A percentile compares a stretch with the other conserved stretches of the same genome.
These are phyloP conservation scores for Scolopax mira DNA, from an alignment of 2,113 vertebrate species.

Conservation along the genomic window DNA sequence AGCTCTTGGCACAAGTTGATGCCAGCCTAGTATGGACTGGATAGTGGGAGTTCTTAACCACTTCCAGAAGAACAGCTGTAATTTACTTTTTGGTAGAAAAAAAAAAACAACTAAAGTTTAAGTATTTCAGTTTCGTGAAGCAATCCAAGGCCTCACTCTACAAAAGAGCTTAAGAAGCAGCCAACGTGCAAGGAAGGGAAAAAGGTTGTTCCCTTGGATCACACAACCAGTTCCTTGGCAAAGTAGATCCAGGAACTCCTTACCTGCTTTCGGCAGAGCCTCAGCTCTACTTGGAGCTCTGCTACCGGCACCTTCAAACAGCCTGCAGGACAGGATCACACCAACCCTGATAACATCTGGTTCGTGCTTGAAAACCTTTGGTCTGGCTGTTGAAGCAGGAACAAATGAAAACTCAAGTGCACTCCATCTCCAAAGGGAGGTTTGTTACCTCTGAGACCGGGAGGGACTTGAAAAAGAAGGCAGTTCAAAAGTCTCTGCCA, in stretches of 20 bases:
- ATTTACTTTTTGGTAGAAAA: not conserved
- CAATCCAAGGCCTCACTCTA: not conserved
- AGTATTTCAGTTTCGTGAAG: not conserved
- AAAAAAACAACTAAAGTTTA: not conserved
- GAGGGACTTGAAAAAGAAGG: not conserved
- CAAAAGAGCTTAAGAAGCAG: not conserved
- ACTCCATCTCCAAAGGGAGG: not conserved
- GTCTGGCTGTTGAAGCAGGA: not conserved
- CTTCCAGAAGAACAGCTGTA: conserved; percentile 23
- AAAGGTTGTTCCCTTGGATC: not conserved
- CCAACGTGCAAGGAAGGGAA: not conserved
- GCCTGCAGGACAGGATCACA: not conserved
- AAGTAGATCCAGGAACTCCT: not conserved
- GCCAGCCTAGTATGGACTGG: not conserved
- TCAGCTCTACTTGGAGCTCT: not conserved
- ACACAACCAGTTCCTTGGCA: not conserved
- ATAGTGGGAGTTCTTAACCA: conserved; percentile 13
- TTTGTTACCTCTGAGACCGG: not conserved
- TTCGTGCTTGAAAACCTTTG: not conserved
- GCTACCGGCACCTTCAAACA: not conserved
- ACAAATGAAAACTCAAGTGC: conserved; percentile 5
- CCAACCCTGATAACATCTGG: not conserved
- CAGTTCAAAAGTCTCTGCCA: not conserved
- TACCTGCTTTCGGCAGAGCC: not conserved
- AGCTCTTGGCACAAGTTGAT: conserved; percentile 13